Base-by-base conservation (phyloP, 2,888 invertebrate species). In the Conops quadrifasciatus region DNA sequence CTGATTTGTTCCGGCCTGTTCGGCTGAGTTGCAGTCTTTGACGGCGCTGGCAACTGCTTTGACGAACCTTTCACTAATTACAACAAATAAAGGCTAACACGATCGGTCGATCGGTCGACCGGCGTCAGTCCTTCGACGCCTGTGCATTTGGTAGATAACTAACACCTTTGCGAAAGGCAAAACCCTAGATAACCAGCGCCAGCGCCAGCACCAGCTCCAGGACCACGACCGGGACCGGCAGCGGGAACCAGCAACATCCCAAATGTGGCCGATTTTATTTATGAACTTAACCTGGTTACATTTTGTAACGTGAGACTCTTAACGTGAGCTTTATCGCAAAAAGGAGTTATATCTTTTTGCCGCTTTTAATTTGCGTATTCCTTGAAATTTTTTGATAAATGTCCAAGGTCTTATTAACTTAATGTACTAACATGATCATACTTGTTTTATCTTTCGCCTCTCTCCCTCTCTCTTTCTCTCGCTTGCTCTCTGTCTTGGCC, bases 241-340 rank as follows among this genome's bases (percentile, higher is more conserved):
- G 60, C 49, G 53, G 51, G 36, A 64, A 45, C 24, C 26, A 62
- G 65, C 59, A 70, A 5, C 60, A 24, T n/a, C 26, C 60, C 59
- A 58, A 19, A 26, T 51, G 43, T 58, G n/a, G 68, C 62, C 60
- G 60, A 51, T 62, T 60, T 62, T 84, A 84, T 83, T 83, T 83
- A 83, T 83, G 82, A 83, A 80, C 80, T 81, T 79, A 80, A 82
- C 83, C 81, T 81, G 83, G 83, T 83, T 80, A 83, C 83, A 83
- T 83, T 83, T 83, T 84, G 83, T 84, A 83, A 83, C 82, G 84
- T 81, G 83, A 83, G 83, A 83, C 79, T 82, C 79, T 83, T 82
- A 82, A 84, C 82, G 84, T 83, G 83, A 81, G 82, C 81, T 82
- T 83, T 84, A 84, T 83, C 83, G 75, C 74, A 62, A 72, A 74